Conservation (phyloP, 2,113 vertebrate species). For the Chloropsis hardwickii region DNA sequence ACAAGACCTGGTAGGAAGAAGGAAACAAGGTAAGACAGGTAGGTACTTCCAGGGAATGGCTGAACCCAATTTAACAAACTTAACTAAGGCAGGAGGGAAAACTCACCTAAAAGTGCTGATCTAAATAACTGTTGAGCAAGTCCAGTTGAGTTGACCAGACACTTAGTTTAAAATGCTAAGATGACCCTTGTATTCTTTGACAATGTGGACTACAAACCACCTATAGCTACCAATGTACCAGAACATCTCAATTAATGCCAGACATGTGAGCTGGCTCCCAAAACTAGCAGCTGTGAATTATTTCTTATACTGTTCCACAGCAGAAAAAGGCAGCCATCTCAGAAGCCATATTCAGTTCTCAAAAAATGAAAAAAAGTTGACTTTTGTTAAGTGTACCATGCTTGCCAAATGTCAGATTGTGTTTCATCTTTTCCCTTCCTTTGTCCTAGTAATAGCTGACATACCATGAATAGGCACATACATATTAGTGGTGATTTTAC, state of each 20-base stretch:
- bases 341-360: background rate
- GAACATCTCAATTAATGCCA: background rate
- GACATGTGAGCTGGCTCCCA: background rate
- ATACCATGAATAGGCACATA: background rate
- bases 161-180: background rate
- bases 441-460: background rate
- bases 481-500: background rate
- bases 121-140: background rate
- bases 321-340: background rate
- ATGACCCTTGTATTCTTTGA: background rate
- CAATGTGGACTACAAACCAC: background rate
- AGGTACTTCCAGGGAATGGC: background rate
- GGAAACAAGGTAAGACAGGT: background rate
- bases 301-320: background rate
- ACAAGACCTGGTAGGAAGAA: background rate
- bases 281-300: background rate
- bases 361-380: background rate
- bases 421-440: background rate
- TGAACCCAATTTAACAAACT: background rate
- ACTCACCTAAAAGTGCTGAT: rapidly evolving
- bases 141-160: background rate
- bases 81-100: background rate
- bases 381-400: background rate
- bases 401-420: background rate
- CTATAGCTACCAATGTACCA: background rate